Base-by-base conservation (phyloP, 2,888 invertebrate species). In the Plagodis pulveraria region DNA sequence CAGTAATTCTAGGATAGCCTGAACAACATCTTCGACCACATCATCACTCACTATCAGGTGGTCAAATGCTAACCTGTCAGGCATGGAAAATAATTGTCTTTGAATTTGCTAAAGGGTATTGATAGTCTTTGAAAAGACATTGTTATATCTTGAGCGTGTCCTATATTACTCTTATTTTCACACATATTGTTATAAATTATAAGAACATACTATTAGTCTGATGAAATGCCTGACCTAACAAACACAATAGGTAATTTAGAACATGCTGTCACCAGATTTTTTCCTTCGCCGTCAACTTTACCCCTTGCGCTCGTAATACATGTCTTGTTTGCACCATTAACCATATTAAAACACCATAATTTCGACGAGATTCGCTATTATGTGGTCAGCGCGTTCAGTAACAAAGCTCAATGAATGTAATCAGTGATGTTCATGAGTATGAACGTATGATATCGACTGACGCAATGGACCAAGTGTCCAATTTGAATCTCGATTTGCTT, bases 391-490 rank as follows among this genome's bases (percentile, higher is more conserved):
- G 68, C 72, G 73, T 80, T 71, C 80, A 76, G 78, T 76, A 80
- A 80, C 80, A 74, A 79, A 78, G 73, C 80, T 86, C 86, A 89
- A 87, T 87, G 84, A 89, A 74, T 76, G 76, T 84, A 89, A 89
- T 89, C 87, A 87, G 81, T 42, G 54, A 46, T 54, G 76, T 79
- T 83, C 83, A 80, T 82, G 81, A 86, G 78, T 80, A 55, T 41
- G 46, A 53, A 34, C 47, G 80, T 72, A 82, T 80, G 71, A 83
- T 83, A 80, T 83, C 82, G 77, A 80, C 86, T 91, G 91, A 91
- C 90, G 91, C 87, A 90, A 89, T 80, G 73, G 44, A 67, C 72
- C 88, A 81, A 84, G 86, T 86, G 89, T 85, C 84, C 89, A 90
- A 91, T 90, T 89, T 89, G 89, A 87, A 84, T 84, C 87, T 84